These are phyloP conservation scores for Apis cerana DNA, from an alignment of 1,140 invertebrate species.

Conservation along the genomic window DNA sequence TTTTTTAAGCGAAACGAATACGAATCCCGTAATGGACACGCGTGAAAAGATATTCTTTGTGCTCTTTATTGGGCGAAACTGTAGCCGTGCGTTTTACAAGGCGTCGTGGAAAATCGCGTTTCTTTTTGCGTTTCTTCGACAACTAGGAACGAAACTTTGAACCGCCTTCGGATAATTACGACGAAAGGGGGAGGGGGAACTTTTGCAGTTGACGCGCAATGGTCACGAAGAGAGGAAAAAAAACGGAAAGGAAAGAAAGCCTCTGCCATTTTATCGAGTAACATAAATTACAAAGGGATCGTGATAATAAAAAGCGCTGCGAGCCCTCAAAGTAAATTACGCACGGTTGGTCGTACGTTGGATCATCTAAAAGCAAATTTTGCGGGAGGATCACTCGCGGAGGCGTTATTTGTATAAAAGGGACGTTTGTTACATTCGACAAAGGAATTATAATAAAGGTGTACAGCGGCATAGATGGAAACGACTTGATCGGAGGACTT, in stretches of 20 bases:
- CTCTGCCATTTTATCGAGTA: neutral
- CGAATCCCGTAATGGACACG: neutral
- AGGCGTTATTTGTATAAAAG: neutral
- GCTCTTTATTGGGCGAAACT: neutral
- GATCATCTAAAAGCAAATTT: neutral
- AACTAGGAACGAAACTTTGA: neutral
- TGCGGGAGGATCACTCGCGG: neutral
- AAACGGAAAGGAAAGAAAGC: neutral
- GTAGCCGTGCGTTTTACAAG: slow-evolving; percentile 1
- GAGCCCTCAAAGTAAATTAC: neutral
- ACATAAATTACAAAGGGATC: neutral
- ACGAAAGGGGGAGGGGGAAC: too few relatives aligned
- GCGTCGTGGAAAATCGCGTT: neutral
- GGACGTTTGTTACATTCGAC: neutral
- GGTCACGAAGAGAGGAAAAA: neutral
- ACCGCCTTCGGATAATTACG: neutral
- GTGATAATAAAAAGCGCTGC: neutral
- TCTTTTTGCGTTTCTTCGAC: slow-evolving; percentile 1
- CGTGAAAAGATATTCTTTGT: slow-evolving; percentile 24
- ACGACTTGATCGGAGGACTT: neutral
- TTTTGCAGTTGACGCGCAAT: neutral
- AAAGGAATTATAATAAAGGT: slow-evolving; percentile 12
- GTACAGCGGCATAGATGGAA: neutral
- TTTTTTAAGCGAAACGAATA: too few relatives aligned
- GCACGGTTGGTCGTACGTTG: neutral